These are phyloP conservation scores for Rhodeus uyekii DNA, from an alignment of 2,797 vertebrate species.

Conservation along the genomic window DNA sequence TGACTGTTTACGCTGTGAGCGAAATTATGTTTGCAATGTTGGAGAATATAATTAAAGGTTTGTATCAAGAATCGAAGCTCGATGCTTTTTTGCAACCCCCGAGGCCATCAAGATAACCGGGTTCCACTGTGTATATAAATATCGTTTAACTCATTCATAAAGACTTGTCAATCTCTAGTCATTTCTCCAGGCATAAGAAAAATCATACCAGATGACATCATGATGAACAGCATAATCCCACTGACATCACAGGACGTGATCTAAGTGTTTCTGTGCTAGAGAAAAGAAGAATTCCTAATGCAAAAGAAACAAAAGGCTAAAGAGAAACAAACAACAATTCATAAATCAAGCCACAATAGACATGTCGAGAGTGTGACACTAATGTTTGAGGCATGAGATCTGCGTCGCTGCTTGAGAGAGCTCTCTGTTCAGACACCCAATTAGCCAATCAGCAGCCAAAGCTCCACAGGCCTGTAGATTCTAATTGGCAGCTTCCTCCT, in stretches of 20 bases:
- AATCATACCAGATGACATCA: not conserved
- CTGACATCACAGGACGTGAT: not conserved
- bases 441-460: slow-evolving; percentile 56
- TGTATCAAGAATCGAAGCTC: no score
- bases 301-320: slow-evolving; percentile 5
- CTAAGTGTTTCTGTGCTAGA: slow-evolving; percentile 36
- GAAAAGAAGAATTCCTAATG: not conserved
- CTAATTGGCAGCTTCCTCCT: slow-evolving; percentile 58
- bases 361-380: slow-evolving; percentile 18
- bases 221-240: not conserved
- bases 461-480: slow-evolving; percentile 41
- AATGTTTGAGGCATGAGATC: slow-evolving; percentile 40
- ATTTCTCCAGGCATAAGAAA: not conserved
- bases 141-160: no score
- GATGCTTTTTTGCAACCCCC: no score
- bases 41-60: no score
- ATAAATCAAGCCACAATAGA: slow-evolving; percentile 47
- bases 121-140: no score
- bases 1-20: no score
- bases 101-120: no score
- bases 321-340: slow-evolving; percentile 38
- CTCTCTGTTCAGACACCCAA: slow-evolving; percentile 45
- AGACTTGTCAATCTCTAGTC: not conserved
- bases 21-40: no score
- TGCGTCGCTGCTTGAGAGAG: slow-evolving; percentile 26